Base-by-base conservation (phyloP, 2,888 invertebrate species). In the Parasteatoda lunata region DNA sequence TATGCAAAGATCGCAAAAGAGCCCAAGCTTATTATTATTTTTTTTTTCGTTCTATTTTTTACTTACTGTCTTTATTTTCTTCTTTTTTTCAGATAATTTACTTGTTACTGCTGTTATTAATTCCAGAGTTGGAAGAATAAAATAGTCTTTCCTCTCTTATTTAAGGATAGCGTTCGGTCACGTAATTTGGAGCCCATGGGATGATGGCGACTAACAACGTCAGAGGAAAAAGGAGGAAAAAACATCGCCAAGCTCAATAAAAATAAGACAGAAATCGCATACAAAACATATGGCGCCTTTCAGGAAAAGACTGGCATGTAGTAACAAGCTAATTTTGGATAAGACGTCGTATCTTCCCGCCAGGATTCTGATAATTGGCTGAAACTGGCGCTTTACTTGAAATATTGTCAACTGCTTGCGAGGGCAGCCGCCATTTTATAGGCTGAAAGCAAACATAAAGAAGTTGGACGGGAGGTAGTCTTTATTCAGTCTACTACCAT, bases 281-380 rank as follows among this genome's bases (percentile, higher is more conserved):
- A 84, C 71, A 65, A 71, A 77, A 77, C 77, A 84, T 72, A 84
- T 72, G 77, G 77, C 83, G 77, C 83, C 77, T 77, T 77, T 76
- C 76, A 64, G 82, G 30, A 77, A 30, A 75, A 76, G 70, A 76
- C 72, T 49, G 75, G 68, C 45, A n/a, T 77, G 77, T 73, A 52
- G 81, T 84, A 84, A 84, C 83, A 84, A 84, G 83, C 77, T 84
- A 77, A 84, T 84, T 77, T 77, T 51, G 71, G 77, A 45, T 11
- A 72, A 84, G 77, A 70, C 71, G 77, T 77, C 83, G 70, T 84
- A 72, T 84, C 76, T 84, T 77, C 72, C 77, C 72, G 49, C 83
- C 51, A 65, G 71, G 72, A 75, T 15, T 45, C 77, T 72, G 77
- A 84, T 84, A 84, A 84, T 84, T 84, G 83, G 77, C 72, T 66